Conservation (phyloP, 2,113 vertebrate genomes). For the Nibea albiflora region DNA sequence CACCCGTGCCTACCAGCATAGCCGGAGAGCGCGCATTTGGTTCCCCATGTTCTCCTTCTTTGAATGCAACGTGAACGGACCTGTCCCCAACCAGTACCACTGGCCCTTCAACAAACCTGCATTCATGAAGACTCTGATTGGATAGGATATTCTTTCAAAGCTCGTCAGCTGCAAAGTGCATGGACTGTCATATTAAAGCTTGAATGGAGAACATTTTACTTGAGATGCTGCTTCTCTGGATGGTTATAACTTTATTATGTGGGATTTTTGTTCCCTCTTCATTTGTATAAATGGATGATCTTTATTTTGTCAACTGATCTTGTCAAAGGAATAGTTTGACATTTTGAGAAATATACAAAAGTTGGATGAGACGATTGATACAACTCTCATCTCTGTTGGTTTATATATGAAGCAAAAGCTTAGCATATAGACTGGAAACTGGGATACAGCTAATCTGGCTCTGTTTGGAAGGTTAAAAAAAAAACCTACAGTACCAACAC, state of each 20-base stretch:
- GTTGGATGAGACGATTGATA: neutral
- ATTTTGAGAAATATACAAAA: neutral
- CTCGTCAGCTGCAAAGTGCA: neutral
- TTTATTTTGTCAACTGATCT: conserved; percentile 12
- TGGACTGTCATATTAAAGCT: conserved; percentile 7
- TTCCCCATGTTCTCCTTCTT: conserved; percentile 99
- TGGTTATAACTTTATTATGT: neutral
- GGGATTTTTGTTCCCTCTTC: neutral
- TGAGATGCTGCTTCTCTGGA: conserved; percentile 18
- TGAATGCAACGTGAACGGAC: conserved; percentile 96
- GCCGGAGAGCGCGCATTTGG: conserved; percentile 95
- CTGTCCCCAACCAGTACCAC: conserved; percentile 96
- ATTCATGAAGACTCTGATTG: conserved; percentile 91
- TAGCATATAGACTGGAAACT: neutral
- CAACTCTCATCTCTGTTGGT: too few relatives aligned
- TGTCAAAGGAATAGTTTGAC: conserved; percentile 9
- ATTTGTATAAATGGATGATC: conserved; percentile 1
- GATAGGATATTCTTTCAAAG: conserved; percentile 68
- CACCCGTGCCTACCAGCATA: conserved; percentile 95
- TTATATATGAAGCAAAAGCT: neutral
- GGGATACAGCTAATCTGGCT: neutral
- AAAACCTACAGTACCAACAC: neutral
- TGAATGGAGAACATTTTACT: neutral
- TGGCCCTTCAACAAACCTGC: conserved; percentile 94
- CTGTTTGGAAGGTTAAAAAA: neutral